These are phyloP conservation scores for Oasisia sp. DNA, from an alignment of 2,888 invertebrate species.

Conservation along the genomic window DNA sequence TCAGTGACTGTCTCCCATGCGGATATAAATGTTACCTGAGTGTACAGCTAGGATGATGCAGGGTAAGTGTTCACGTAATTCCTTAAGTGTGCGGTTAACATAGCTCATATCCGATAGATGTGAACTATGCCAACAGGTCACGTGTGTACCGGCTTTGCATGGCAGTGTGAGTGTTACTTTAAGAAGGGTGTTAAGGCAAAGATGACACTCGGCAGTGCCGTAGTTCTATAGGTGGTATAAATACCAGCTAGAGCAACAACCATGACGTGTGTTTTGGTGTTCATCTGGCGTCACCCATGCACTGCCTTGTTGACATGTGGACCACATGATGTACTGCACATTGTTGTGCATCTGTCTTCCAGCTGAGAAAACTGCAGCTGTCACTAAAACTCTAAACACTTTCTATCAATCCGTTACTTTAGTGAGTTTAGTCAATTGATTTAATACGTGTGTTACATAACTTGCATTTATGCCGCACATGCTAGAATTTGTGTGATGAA, in stretches of 20 bases:
- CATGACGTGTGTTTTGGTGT: neutral
- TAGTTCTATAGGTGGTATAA: neutral
- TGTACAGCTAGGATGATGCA: conserved; percentile 7
- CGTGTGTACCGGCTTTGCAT: neutral
- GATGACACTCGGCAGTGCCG: neutral
- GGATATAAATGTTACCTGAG: neutral
- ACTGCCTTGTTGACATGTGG: neutral
- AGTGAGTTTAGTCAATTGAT: neutral
- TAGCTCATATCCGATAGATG: neutral
- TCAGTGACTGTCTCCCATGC: neutral
- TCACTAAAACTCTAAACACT: neutral
- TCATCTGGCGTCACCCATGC: neutral
- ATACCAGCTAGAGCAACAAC: neutral
- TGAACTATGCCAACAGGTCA: neutral
- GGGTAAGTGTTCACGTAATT: conserved; percentile 12
- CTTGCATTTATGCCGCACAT: neutral
- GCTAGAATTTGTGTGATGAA: neutral
- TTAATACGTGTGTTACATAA: neutral
- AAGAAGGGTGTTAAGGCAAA: neutral
- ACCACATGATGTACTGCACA: neutral
- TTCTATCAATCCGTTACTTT: neutral
- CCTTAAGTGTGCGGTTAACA: neutral
- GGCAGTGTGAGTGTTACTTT: neutral
- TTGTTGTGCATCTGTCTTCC: neutral
- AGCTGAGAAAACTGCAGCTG: neutral